Evolutionary conservation across 2,888 invertebrate species (phyloP).

Genomic region (Chrysomela aeneicollis): DNA sequence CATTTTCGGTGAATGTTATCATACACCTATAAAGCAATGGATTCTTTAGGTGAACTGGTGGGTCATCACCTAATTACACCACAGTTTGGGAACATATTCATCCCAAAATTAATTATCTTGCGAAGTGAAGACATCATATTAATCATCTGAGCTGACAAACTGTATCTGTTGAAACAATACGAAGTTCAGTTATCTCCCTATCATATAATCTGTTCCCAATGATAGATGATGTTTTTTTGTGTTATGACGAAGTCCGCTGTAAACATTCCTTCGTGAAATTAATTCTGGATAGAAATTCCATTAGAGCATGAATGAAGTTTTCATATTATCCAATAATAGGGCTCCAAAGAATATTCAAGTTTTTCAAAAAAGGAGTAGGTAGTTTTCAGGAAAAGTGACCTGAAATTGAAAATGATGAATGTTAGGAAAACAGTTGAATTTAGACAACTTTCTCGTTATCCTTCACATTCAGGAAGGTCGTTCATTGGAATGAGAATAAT

Average conservation of each 20-base stretch:
- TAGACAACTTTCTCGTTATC: background rate
- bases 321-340: background rate
- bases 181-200: background rate
- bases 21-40: too few relatives aligned
- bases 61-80: constrained; percentile 21
- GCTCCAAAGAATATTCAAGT: constrained; percentile 2
- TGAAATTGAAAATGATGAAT: too few relatives aligned
- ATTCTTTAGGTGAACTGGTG: constrained; percentile 10
- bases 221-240: constrained; percentile 1
- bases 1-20: too few relatives aligned
- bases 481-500: too few relatives aligned
- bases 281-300: background rate
- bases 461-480: too few relatives aligned
- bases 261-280: background rate
- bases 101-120: constrained; percentile 25
- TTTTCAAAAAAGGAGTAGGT: too few relatives aligned
- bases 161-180: constrained; percentile 22
- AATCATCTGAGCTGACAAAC: constrained; percentile 34
- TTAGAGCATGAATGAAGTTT: background rate
- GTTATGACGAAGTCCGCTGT: background rate
- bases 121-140: constrained; percentile 26
- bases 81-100: constrained; percentile 29
- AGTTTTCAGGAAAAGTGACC: too few relatives aligned
- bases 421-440: too few relatives aligned
- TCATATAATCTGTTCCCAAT: background rate